phyloP scores from a whole-genome alignment of 2,797 vertebrate genomes.

The Sus cebifrons region DNA sequence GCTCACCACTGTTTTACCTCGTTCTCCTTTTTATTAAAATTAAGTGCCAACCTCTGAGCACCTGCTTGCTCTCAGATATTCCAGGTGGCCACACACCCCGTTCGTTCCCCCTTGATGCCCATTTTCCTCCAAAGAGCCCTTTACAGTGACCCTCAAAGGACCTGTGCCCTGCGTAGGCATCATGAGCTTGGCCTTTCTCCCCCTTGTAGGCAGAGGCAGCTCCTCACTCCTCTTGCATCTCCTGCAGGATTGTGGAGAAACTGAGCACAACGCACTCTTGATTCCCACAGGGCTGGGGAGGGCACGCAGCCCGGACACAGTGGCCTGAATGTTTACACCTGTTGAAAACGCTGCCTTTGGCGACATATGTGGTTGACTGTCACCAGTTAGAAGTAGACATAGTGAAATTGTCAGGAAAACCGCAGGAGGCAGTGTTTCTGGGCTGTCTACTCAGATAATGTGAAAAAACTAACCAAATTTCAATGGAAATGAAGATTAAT shows the following conservation, averaged over 20 bases:
- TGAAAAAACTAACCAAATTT: background rate
- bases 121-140: background rate
- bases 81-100: background rate
- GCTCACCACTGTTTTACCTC: rapidly evolving
- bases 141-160: background rate
- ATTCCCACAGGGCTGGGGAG: background rate
- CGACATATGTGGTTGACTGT: background rate
- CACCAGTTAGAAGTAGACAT: rapidly evolving
- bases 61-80: background rate
- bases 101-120: background rate
- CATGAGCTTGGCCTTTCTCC: rapidly evolving
- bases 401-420: background rate
- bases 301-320: rapidly evolving
- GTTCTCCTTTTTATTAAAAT: background rate
- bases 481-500: background rate
- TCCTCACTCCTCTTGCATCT: rapidly evolving
- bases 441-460: background rate
- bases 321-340: rapidly evolving
- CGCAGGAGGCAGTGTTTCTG: background rate
- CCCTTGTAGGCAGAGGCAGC: too few relatives aligned
- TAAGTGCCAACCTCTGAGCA: rapidly evolving
- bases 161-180: rapidly evolving
- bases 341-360: background rate
- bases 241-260: too few relatives aligned
- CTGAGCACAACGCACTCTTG: rapidly evolving